phyloP scores from a whole-genome alignment of 2,888 invertebrate species.

The Agrochola lota region DNA sequence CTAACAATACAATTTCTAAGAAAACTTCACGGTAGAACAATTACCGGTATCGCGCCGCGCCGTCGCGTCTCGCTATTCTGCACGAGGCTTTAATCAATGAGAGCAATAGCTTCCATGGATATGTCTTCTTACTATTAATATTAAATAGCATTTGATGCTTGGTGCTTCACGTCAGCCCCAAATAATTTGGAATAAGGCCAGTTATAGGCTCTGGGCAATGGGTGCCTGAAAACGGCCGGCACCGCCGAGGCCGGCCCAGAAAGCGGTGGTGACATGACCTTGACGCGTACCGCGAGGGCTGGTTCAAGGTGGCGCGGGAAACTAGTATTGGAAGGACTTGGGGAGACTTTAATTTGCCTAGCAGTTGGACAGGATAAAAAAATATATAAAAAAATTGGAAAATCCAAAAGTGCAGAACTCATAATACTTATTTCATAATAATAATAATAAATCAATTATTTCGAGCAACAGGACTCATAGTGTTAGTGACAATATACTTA shows the following conservation, averaged over 20 bases:
- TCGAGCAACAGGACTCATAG: too few species aligned
- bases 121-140: not conserved
- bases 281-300: not conserved
- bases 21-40: not conserved
- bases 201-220: not conserved
- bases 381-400: not conserved
- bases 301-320: not conserved
- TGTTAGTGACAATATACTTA: too few species aligned
- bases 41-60: too few species aligned
- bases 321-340: not conserved
- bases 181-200: not conserved
- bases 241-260: not conserved
- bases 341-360: not conserved
- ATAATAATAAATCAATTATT: too few species aligned
- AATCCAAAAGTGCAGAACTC: too few species aligned
- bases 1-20: too few species aligned
- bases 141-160: not conserved
- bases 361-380: not conserved
- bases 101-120: not conserved
- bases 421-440: too few species aligned
- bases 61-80: too few species aligned
- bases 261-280: not conserved
- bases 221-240: not conserved
- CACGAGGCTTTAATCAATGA: not conserved
- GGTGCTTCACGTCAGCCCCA: too few species aligned